A percentile compares a stretch with the other conserved stretches of the same genome.
phyloP scores from a whole-genome alignment of 2,113 vertebrate genomes.

The Aegypius monachus region DNA sequence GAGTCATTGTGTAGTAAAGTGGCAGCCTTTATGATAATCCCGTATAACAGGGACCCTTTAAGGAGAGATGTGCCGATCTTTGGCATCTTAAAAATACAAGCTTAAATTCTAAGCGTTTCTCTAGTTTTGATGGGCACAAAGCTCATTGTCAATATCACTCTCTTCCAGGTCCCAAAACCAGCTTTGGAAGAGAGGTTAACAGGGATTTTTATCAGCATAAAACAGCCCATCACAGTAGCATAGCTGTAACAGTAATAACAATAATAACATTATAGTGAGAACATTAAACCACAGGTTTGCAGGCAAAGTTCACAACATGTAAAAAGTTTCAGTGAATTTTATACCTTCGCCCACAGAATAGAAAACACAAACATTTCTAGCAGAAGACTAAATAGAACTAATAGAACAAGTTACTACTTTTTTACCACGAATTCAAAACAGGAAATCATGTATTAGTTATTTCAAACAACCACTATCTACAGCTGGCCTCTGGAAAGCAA shows the following conservation, averaged over 20 bases:
- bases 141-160: not conserved
- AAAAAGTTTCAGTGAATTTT: not conserved
- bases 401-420: not conserved
- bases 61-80: not conserved
- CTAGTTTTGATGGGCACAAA: not conserved
- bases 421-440: not conserved
- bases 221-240: not conserved
- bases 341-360: not conserved
- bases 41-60: not conserved
- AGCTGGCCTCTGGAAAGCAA: not conserved
- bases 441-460: constrained; percentile 17
- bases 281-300: not conserved
- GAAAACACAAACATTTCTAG: not conserved
- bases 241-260: not conserved
- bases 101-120: not conserved
- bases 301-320: not conserved
- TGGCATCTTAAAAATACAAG: not conserved
- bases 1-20: not conserved
- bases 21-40: not conserved
- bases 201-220: not conserved
- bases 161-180: not conserved
- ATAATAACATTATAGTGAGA: not conserved
- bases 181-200: not conserved
- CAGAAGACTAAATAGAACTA: not conserved
- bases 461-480: not conserved